Evolutionary conservation across 2,113 vertebrate species (phyloP).

Genomic region (Pyrgilauda ruficollis): DNA sequence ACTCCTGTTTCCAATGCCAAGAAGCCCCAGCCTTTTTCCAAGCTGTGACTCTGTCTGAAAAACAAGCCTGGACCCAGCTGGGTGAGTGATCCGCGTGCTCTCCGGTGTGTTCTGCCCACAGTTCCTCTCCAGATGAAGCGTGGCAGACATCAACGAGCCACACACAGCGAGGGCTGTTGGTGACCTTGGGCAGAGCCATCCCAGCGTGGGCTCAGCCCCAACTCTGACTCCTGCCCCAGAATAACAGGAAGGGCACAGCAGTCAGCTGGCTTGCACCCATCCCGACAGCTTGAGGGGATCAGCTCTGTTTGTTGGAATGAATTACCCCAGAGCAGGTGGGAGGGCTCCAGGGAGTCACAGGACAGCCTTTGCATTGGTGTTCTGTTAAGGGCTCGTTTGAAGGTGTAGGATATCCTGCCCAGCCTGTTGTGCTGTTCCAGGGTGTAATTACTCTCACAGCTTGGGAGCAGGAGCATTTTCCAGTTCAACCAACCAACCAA

Average conservation of each 20-base stretch:
- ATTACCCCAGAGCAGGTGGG: not conserved
- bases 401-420: not conserved
- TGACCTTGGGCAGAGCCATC: not conserved
- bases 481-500: not conserved
- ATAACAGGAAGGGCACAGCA: not conserved
- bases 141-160: not conserved
- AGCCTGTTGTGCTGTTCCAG: not conserved
- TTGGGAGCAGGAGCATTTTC: not conserved
- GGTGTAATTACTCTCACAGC: not conserved
- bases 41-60: not conserved
- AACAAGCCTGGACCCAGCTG: not conserved
- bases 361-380: not conserved
- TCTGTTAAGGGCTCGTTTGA: not conserved
- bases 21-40: not conserved
- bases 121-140: not conserved
- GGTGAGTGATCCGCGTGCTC: not conserved
- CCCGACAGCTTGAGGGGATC: not conserved
- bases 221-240: not conserved
- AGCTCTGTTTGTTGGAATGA: not conserved
- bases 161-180: rapidly evolving
- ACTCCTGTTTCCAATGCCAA: not conserved
- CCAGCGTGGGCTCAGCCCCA: rapidly evolving
- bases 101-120: not conserved
- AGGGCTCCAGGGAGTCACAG: not conserved
- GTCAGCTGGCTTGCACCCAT: not conserved